These are phyloP conservation scores for Procapra przewalskii DNA, from an alignment of 2,113 vertebrate genomes.

Conservation along the genomic window DNA sequence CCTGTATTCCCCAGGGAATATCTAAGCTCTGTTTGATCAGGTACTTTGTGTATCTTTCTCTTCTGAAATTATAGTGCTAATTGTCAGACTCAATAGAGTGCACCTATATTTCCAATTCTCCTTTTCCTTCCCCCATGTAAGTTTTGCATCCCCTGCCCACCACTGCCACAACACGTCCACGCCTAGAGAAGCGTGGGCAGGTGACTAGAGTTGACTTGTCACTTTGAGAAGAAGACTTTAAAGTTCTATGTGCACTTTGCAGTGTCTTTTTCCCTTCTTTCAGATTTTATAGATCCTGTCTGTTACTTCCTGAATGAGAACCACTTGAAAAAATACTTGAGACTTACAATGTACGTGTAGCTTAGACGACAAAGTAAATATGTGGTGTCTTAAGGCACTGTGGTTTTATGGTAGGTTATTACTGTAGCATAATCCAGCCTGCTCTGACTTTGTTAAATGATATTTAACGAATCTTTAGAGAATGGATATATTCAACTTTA, in stretches of 20 bases:
- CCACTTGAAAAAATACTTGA: background rate
- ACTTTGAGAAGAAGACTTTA: background rate
- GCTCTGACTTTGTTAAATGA: background rate
- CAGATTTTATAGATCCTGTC: no score
- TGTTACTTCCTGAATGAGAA: background rate
- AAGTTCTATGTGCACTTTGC: background rate
- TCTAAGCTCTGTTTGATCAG: background rate
- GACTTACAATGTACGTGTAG: background rate
- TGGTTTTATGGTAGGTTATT: background rate
- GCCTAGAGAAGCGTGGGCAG: background rate
- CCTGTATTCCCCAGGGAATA: background rate
- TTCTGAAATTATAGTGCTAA: background rate
- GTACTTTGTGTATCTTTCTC: background rate
- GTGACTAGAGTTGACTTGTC: background rate
- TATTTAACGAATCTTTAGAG: background rate
- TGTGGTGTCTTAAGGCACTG: background rate
- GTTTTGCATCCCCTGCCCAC: accelerated
- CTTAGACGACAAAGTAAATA: background rate
- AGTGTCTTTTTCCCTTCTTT: background rate
- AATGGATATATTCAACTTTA: background rate
- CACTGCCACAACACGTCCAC: background rate
- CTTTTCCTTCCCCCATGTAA: background rate
- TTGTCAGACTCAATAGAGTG: background rate
- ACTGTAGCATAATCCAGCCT: background rate
- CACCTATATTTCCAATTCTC: background rate